These are phyloP conservation scores for Progne subis DNA, from an alignment of 2,113 vertebrate genomes.

Conservation along the genomic window DNA sequence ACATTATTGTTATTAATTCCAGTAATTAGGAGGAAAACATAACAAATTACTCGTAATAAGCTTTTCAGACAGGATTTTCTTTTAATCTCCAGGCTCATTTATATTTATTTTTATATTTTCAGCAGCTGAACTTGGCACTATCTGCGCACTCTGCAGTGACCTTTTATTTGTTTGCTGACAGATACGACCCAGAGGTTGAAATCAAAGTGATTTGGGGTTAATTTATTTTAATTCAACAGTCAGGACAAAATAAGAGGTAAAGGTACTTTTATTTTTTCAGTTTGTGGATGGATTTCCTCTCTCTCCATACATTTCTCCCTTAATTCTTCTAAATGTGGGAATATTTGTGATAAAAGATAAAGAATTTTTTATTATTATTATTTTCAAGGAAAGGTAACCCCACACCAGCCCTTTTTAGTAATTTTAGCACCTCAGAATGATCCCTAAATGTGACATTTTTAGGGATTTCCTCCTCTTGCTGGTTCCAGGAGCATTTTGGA, in stretches of 20 bases:
- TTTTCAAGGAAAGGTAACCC: not conserved
- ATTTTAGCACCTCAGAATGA: not conserved
- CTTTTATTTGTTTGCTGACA: not conserved
- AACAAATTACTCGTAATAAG: conserved; percentile 69
- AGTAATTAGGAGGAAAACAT: conserved; percentile 69
- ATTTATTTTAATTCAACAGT: not conserved
- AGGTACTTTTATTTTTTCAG: not conserved
- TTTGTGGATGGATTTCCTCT: not conserved
- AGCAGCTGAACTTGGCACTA: not conserved
- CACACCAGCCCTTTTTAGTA: not conserved
- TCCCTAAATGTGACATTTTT: not conserved
- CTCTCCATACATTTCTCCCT: not conserved
- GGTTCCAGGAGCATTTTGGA: not conserved
- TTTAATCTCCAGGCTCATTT: conserved; percentile 53
- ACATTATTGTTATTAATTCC: conserved; percentile 66
- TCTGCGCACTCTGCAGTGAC: not conserved
- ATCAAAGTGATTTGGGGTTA: not conserved
- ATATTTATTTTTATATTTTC: conserved; percentile 33
- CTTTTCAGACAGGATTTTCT: conserved; percentile 58
- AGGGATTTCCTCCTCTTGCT: not conserved
- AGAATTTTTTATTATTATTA: not conserved
- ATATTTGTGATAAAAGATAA: not conserved
- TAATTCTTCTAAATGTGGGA: not conserved
- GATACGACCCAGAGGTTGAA: not conserved
- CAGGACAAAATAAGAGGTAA: not conserved